Conservation (phyloP, 2,113 vertebrate species). For the Cyprinodon brontotheroides region DNA sequence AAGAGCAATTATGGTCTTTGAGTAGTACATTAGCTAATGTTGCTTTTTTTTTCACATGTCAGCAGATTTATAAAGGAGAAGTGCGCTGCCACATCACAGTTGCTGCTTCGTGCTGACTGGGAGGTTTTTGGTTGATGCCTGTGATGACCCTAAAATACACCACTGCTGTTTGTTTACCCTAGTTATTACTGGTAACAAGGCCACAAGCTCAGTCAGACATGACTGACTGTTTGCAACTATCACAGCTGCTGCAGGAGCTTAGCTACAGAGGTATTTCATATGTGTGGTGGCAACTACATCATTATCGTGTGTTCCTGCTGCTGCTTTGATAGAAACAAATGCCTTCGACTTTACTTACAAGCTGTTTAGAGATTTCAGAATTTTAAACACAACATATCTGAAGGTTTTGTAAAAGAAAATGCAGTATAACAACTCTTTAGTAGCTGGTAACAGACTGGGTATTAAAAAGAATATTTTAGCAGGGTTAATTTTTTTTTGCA, state of each 20-base stretch:
- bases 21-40: constrained; percentile 83
- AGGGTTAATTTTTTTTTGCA: neutral
- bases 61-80: constrained; percentile 77
- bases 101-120: constrained; percentile 71
- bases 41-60: constrained; percentile 76
- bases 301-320: constrained; percentile 10
- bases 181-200: constrained; percentile 67
- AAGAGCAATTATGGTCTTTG: constrained; percentile 84
- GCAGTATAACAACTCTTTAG: neutral
- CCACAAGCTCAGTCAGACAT: constrained; percentile 58
- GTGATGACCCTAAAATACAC: constrained; percentile 71
- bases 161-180: constrained; percentile 71
- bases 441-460: neutral
- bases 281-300: constrained; percentile 10
- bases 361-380: neutral
- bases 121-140: constrained; percentile 60
- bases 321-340: neutral
- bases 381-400: neutral
- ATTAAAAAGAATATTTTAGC: neutral
- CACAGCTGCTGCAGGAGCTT: constrained; percentile 40
- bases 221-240: constrained; percentile 41
- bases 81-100: constrained; percentile 72
- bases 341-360: neutral
- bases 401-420: neutral
- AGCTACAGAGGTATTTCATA: neutral